Percentiles rank a stretch among this genome's conserved stretches.
Conservation (phyloP, 1,140 invertebrate genomes). For the Nephila pilipes region DNA sequence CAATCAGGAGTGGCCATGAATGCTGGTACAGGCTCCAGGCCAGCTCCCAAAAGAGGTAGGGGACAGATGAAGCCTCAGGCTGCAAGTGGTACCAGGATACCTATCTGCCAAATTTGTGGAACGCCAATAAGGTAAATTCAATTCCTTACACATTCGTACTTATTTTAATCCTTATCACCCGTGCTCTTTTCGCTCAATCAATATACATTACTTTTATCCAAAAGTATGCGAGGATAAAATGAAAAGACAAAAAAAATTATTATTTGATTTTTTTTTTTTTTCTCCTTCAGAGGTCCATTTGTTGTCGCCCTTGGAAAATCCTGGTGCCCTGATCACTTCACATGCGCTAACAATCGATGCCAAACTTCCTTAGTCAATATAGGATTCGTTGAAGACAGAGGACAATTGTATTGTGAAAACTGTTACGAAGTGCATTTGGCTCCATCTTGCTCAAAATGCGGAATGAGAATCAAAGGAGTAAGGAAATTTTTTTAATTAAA, state of each 20-base stretch:
- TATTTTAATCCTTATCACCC: background rate
- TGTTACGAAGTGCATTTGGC: conserved; percentile 98
- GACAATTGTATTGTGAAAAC: conserved; percentile 96
- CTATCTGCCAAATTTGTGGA: conserved; percentile 93
- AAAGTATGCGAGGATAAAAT: no score
- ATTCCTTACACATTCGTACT: background rate
- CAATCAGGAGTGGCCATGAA: conserved; percentile 68
- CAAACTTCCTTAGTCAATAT: conserved; percentile 94
- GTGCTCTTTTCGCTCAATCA: no score
- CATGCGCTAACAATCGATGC: conserved; percentile 95
- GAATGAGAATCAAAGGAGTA: conserved; percentile 93
- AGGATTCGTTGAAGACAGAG: conserved; percentile 98
- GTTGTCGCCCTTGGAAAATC: conserved; percentile 98
- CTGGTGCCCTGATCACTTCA: conserved; percentile 99
- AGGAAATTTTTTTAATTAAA: no score
- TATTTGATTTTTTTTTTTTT: conserved; percentile 31
- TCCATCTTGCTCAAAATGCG: conserved; percentile 96
- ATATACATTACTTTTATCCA: no score
- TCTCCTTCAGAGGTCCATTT: conserved; percentile 92
- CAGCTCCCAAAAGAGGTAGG: conserved; percentile 91
- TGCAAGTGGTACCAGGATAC: conserved; percentile 89
- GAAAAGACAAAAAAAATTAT: no score
- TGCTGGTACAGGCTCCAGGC: conserved; percentile 80
- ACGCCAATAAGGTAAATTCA: conserved; percentile 92
- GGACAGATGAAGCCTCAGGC: conserved; percentile 90